Evolutionary conservation across 2,113 vertebrate genomes (phyloP).

Genomic region (Tachuris rubrigastra): DNA sequence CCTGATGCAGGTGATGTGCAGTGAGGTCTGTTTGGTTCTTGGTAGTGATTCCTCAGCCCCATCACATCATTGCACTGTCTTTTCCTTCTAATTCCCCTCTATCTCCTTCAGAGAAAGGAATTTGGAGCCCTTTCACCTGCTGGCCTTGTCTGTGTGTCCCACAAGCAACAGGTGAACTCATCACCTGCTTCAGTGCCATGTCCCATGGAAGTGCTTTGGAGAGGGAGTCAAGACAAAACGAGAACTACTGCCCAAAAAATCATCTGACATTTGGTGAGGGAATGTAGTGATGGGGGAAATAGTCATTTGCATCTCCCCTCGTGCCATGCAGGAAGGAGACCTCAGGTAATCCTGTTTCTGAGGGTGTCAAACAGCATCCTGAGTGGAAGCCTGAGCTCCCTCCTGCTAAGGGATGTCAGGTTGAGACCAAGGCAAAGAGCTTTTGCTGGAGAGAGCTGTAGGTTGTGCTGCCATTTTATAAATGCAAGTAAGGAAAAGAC

Average conservation of each 20-base stretch:
- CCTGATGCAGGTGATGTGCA: not conserved
- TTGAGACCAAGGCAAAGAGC: not conserved
- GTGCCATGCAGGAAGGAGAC: not conserved
- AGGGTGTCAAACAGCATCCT: no score
- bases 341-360: not conserved
- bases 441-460: not conserved
- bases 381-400: not conserved
- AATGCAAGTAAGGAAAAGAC: not conserved
- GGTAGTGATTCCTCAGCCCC: not conserved
- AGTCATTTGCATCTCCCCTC: not conserved
- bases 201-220: not conserved
- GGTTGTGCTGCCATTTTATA: not conserved
- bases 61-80: not conserved
- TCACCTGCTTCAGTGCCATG: not conserved
- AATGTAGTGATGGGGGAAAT: not conserved
- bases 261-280: not conserved
- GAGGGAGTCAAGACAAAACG: not conserved
- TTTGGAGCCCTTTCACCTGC: not conserved
- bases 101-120: not conserved
- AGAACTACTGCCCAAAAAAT: not conserved
- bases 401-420: not conserved
- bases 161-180: not conserved
- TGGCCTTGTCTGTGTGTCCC: not conserved
- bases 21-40: not conserved
- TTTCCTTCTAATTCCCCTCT: not conserved